These are phyloP conservation scores for Eunapius fragilis DNA, from an alignment of 37 sponge, comb jelly and placozoan species.

Conservation along the genomic window DNA sequence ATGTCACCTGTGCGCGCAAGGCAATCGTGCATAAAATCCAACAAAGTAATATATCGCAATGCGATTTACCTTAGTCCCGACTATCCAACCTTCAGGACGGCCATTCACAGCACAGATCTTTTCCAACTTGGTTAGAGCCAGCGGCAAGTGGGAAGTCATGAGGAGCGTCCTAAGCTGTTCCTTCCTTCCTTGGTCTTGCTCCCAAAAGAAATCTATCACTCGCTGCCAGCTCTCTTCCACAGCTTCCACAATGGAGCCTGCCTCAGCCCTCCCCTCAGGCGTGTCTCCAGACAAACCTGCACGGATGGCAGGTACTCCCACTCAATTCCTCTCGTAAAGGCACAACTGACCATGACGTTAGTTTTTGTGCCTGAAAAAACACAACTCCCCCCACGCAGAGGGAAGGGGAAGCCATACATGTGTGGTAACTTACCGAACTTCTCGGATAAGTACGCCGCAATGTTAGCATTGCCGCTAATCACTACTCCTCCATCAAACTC, in stretches of 20 bases:
- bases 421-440: slow-evolving; percentile 25
- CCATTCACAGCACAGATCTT: slow-evolving; percentile 1
- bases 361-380: neutral
- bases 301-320: neutral
- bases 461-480: slow-evolving; percentile 29
- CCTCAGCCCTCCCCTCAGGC: slow-evolving; percentile 30
- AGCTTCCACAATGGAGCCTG: slow-evolving; percentile 19
- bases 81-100: slow-evolving; percentile 35
- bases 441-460: slow-evolving; percentile 58
- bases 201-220: slow-evolving; percentile 33
- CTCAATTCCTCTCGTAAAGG: neutral
- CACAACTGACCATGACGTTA: too few relatives aligned
- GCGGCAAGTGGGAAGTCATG: slow-evolving; percentile 20
- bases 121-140: slow-evolving; percentile 39
- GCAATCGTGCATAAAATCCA: too few relatives aligned
- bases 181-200: slow-evolving; percentile 61
- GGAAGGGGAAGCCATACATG: neutral
- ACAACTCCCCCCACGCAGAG: neutral
- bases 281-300: slow-evolving; percentile 51
- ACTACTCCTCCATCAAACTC: slow-evolving; percentile 32
- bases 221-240: slow-evolving; percentile 37
- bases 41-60: neutral
- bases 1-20: slow-evolving; percentile 13
- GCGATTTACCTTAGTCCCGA: slow-evolving; percentile 36
- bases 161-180: neutral